These are phyloP conservation scores for Venustoraphidia nigricollis DNA, from an alignment of 2,888 invertebrate species.

Conservation along the genomic window DNA sequence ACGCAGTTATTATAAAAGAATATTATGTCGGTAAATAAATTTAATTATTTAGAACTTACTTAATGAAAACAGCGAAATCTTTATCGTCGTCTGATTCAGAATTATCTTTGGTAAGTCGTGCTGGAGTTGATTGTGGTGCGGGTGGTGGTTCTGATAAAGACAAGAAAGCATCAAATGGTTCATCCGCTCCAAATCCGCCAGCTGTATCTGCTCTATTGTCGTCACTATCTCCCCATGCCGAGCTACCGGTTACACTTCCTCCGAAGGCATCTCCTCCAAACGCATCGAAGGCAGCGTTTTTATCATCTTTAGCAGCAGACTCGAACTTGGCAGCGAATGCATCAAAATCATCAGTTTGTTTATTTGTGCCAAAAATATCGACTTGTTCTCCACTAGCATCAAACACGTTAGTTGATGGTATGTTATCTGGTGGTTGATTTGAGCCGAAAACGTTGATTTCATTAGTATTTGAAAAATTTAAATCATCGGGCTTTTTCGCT, in stretches of 20 bases:
- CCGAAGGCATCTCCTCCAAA: constrained; percentile 27
- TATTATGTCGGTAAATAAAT: neutral
- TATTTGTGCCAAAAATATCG: constrained; percentile 6
- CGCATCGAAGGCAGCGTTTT: constrained; percentile 35
- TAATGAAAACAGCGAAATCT: constrained; percentile 69
- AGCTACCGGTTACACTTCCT: constrained; percentile 13
- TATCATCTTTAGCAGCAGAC: constrained; percentile 38
- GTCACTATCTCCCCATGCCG: constrained; percentile 21
- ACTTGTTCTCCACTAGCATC: too few species aligned
- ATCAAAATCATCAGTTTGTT: constrained; percentile 50
- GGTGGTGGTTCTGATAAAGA: constrained; percentile 60
- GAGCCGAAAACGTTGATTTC: too few species aligned
- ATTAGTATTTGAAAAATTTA: too few species aligned
- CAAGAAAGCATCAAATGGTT: constrained; percentile 67
- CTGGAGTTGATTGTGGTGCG: constrained; percentile 50
- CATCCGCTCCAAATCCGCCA: constrained; percentile 35
- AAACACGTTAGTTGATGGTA: too few species aligned
- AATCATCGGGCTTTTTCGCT: constrained; percentile 5
- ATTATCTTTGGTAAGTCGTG: constrained; percentile 39
- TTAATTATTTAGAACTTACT: constrained; percentile 26
- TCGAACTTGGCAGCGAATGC: constrained; percentile 85
- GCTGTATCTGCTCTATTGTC: constrained; percentile 20
- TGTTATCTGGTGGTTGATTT: too few species aligned
- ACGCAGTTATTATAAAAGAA: neutral
- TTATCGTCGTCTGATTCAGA: constrained; percentile 68